Conservation (phyloP, 1,140 invertebrate species). For the Platorchestia sp. region DNA sequence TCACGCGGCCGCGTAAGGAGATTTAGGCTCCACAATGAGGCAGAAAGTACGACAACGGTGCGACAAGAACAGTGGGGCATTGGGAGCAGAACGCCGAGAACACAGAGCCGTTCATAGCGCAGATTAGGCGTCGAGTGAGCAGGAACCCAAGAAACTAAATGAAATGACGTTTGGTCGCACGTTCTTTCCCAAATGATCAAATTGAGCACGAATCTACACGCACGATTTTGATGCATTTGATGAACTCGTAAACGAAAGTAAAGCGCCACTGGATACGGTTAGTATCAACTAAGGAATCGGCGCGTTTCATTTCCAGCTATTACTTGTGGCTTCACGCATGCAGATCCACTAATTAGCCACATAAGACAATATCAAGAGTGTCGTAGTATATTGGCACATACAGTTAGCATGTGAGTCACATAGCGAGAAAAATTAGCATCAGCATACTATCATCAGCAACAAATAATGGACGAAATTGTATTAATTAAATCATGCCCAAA, state of each 20-base stretch:
- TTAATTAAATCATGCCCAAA: not conserved
- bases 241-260: too few relatives aligned
- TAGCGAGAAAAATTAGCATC: not conserved
- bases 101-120: not conserved
- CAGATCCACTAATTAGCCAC: not conserved
- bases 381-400: not conserved
- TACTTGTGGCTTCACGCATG: not conserved
- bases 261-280: not conserved
- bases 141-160: not conserved
- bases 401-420: not conserved
- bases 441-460: not conserved
- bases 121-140: not conserved
- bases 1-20: not conserved
- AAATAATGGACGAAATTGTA: not conserved
- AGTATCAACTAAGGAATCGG: not conserved
- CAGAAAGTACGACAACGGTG: not conserved
- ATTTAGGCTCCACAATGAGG: not conserved
- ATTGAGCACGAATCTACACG: too few relatives aligned
- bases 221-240: too few relatives aligned
- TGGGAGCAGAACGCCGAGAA: not conserved
- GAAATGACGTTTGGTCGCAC: not conserved
- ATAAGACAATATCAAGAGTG: not conserved
- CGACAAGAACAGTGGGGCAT: not conserved
- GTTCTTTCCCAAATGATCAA: not conserved
- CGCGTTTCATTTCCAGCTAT: not conserved